Evolutionary conservation across 2,113 vertebrate species (phyloP).

Genomic region (Corythornis madagascariensis): DNA sequence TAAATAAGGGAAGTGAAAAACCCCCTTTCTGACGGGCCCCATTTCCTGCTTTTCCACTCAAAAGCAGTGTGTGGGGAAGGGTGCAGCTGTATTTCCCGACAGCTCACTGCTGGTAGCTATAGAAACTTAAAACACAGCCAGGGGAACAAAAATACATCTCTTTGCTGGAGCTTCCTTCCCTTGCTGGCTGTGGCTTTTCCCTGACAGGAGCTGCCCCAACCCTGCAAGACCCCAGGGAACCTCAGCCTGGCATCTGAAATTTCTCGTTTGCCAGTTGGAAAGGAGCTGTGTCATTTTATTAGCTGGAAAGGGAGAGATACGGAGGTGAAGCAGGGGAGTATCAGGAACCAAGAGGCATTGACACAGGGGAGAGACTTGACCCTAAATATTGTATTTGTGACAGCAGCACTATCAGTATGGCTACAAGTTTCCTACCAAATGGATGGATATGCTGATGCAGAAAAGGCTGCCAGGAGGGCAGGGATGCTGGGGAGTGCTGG

Average conservation of each 20-base stretch:
- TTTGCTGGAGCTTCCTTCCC: constrained; percentile 21
- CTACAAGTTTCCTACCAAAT: not conserved
- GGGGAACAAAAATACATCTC: not conserved
- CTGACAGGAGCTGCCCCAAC: not conserved
- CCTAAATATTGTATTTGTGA: not conserved
- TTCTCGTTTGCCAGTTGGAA: not conserved
- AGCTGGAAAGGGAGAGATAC: not conserved
- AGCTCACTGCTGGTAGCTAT: constrained; percentile 16
- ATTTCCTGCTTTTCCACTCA: not conserved
- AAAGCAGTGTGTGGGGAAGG: not conserved
- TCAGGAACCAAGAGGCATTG: not conserved
- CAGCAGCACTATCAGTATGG: fast-evolving
- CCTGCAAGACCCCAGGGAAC: not conserved
- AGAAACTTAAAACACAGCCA: constrained; percentile 53
- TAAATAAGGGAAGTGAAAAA: not conserved
- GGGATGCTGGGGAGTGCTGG: not conserved
- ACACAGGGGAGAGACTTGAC: not conserved
- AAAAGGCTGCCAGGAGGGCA: not conserved
- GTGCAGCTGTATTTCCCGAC: not conserved
- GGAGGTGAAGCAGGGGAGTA: not conserved
- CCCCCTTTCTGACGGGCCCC: not conserved
- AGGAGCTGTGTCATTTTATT: not conserved
- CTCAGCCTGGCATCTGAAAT: not conserved
- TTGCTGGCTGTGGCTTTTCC: not conserved
- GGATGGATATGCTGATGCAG: not conserved